Evolutionary conservation across 2,888 invertebrate genomes (phyloP), one percentile per base, ranked within the genome.

Genomic region (Caenorhabditis sp.): DNA sequence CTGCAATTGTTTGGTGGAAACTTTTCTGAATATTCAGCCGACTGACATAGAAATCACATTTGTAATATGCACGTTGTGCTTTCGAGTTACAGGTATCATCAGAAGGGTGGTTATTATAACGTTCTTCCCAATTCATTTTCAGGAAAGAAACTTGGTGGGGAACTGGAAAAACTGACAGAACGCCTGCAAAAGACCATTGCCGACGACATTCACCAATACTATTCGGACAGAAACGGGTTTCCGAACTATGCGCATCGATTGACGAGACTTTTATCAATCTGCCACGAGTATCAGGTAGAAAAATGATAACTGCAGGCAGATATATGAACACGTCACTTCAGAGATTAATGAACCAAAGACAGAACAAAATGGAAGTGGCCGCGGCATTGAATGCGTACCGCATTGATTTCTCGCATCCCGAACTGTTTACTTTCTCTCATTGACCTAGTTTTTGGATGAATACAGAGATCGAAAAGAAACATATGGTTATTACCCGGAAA

Each of bases 261-360:
- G 53, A 53, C 53, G 13, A 53, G 18, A 18, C 53, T 53, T 2
- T 26, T 53, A 13, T 13, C n/a, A 13, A 15, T 53, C 1, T 53
- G 53, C 53, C 22, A 53, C 18, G 53, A 53, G 24, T 53, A 53
- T 53, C 53, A 53, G 53, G 53, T 53, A 13, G 2, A 3, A 53
- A n/a, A n/a, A n/a, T n/a, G n/a, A n/a, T n/a, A n/a, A n/a, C n/a
- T n/a, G n/a, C n/a, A n/a, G n/a, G n/a, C n/a, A n/a, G n/a, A n/a
- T n/a, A n/a, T n/a, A n/a, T n/a, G n/a, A n/a, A n/a, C n/a, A n/a
- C n/a, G n/a, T n/a, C 3, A 1, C 20, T 58, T 20, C 58, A 58
- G 58, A 35, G 37, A 15, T 22, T 35, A 0, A 35, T 32, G 58
- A 11, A 58, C 35, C 58, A 18, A 20, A 18, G 58, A 58, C 58